Evolutionary conservation across 53 echinoderm and acorn worm species (phyloP).

Genomic region (Temnopleurus reevesii): DNA sequence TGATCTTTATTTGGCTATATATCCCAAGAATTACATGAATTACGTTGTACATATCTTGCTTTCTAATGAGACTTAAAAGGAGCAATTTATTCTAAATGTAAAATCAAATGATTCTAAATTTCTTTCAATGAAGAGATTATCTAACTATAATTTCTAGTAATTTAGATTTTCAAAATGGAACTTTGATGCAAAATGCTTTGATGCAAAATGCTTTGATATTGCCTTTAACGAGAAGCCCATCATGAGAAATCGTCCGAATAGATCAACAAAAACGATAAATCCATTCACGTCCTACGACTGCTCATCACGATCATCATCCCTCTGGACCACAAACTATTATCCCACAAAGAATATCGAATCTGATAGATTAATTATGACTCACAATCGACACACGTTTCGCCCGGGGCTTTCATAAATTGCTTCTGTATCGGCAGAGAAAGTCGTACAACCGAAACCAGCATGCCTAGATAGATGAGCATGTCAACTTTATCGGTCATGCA

Average conservation of each 20-base stretch:
- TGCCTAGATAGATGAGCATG: background rate
- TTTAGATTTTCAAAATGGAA: too few species aligned
- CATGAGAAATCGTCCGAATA: background rate
- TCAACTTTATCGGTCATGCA: background rate
- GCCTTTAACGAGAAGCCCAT: too few species aligned
- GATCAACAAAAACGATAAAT: background rate
- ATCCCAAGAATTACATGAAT: too few species aligned
- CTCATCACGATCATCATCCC: background rate
- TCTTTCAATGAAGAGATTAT: too few species aligned
- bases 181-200: too few species aligned
- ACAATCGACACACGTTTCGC: background rate
- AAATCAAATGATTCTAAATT: too few species aligned
- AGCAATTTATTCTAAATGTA: too few species aligned
- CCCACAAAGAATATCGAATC: constrained; percentile 5
- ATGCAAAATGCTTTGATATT: too few species aligned
- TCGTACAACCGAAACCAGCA: background rate
- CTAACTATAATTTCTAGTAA: too few species aligned
- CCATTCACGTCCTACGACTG: background rate
- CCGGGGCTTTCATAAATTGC: constrained; percentile 34
- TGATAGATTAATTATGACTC: constrained; percentile 27
- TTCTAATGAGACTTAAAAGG: too few species aligned
- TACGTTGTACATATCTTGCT: too few species aligned
- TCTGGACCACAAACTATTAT: background rate
- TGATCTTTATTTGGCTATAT: too few species aligned
- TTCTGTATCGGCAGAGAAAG: background rate